Conservation (phyloP, 2,113 vertebrate species). For the Stictonetta naevosa region DNA sequence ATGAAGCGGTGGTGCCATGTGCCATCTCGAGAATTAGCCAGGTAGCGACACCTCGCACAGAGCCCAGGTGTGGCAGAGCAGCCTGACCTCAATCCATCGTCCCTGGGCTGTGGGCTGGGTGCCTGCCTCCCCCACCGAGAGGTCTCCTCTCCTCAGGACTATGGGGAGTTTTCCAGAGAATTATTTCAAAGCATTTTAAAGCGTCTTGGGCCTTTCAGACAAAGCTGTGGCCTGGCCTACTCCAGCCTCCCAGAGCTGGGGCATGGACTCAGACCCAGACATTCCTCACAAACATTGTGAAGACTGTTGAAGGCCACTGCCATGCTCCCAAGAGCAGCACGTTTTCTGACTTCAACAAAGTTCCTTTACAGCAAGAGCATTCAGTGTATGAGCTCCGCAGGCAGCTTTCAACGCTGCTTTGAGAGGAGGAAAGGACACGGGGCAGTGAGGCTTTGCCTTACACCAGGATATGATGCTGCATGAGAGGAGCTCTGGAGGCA, state of each 20-base stretch:
- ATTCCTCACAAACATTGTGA: accelerated
- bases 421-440: accelerated
- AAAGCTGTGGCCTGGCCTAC: background rate
- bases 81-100: background rate
- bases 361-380: background rate
- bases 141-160: background rate
- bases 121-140: background rate
- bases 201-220: background rate
- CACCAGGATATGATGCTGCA: accelerated
- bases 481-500: background rate
- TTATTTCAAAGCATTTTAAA: background rate
- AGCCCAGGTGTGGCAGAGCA: background rate
- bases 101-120: background rate
- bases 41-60: background rate
- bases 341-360: background rate
- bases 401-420: background rate
- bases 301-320: accelerated
- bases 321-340: accelerated
- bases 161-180: background rate
- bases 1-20: no score
- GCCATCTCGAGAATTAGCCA: background rate
- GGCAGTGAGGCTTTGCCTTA: background rate
- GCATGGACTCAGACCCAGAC: background rate
- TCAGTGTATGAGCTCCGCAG: background rate
- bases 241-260: background rate